Evolutionary conservation across 2,797 vertebrate genomes (phyloP).

Genomic region (Anguilla pacifica): DNA sequence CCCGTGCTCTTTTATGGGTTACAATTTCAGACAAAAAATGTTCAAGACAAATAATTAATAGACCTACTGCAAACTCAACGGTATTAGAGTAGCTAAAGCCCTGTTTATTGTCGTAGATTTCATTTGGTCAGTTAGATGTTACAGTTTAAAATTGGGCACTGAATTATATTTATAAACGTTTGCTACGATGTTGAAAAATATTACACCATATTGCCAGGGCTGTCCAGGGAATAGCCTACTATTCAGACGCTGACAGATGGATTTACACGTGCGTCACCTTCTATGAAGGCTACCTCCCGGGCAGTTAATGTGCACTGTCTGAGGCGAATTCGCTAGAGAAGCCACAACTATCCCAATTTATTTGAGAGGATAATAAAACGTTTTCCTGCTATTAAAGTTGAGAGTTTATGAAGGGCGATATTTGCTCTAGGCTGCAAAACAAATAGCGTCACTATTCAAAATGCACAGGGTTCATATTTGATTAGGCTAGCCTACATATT

Average conservation of each 20-base stretch:
- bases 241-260: not conserved
- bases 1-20: not conserved
- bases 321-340: not conserved
- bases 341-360: not conserved
- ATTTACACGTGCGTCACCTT: constrained; percentile 4
- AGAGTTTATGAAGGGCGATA: not conserved
- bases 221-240: not conserved
- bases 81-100: not conserved
- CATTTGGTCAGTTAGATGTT: not conserved
- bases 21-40: not conserved
- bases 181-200: not conserved
- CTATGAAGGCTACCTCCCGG: not conserved
- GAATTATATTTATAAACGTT: not conserved
- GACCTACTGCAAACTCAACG: not conserved
- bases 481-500: not conserved
- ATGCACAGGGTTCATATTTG: not conserved
- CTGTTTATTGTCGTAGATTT: not conserved
- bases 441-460: not conserved
- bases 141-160: not conserved
- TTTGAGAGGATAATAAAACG: not conserved
- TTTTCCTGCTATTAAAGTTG: not conserved
- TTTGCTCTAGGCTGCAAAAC: not conserved
- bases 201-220: not conserved
- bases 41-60: not conserved
- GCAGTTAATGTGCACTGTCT: not conserved